Evolutionary conservation across 2,797 vertebrate genomes (phyloP), one percentile per base, ranked within the genome.

Genomic region (Acropternis orthonyx): DNA sequence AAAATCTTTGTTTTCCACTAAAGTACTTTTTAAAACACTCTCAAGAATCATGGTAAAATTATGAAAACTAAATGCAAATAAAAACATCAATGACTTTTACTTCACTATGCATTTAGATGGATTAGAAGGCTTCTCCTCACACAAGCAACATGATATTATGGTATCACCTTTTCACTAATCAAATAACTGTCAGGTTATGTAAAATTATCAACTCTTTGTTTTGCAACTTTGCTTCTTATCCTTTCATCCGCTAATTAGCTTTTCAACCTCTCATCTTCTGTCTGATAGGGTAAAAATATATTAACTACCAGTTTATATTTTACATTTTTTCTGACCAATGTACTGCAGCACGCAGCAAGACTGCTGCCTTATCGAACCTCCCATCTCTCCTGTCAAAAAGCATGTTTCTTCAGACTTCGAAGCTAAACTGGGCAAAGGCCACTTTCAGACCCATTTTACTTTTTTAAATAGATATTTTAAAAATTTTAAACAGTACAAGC

Each of bases 161-260:
- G 15, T 88, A 92, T 69, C 76, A 41, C 62, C 78, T 92, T 90
- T 80, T 93, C 65, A 72, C 49, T 96, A 94, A 96, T 89, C 85
- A 73, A n/a, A n/a, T n/a, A n/a, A 89, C 56, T 49, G 28, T 39
- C 69, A 81, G 73, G 51, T 85, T 94, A 85, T 78, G 88, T 93
- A 93, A 96, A 97, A 92, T 91, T 81, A 96, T 88, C 79, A 78
- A 81, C 87, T 83, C 79, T 91, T 67, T 48, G 30, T 94, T 93
- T 93, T 96, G 88, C 83, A 90, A 88, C 89, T 94, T 88, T 49
- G 30, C 63, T 71, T 91, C 92, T 95, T 89, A 93, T 68, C 82
- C 93, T 91, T 83, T 93, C 80, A 96, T 84, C 85, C 6, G 14
- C 48, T 93, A 94, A 95, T 95, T 90, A 95, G 88, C 55, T 95